Evolutionary conservation across 1,140 invertebrate genomes (phyloP).

Genomic region (Magallana ariakensis): DNA sequence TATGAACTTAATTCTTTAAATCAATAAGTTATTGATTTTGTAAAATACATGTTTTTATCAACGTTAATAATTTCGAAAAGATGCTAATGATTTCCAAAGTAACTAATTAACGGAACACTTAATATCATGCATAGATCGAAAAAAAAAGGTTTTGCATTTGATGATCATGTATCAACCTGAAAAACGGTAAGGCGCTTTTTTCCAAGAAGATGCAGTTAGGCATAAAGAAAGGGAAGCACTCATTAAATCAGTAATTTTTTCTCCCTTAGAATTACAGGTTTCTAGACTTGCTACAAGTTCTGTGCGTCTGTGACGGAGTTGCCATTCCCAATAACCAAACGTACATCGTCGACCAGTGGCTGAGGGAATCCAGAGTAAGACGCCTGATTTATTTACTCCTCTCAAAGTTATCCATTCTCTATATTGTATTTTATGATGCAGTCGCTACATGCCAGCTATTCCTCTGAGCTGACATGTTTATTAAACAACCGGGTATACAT

Average conservation of each 20-base stretch:
- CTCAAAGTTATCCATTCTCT: no score
- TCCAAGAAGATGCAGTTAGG: no score
- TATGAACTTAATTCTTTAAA: conserved; percentile 49
- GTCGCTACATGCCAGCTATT: not conserved
- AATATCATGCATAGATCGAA: no score
- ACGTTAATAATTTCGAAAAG: no score
- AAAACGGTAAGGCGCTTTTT: no score
- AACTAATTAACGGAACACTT: not conserved
- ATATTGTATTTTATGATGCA: no score
- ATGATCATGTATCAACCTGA: no score
- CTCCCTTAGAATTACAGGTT: conserved; percentile 77
- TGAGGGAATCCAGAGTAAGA: conserved; percentile 54
- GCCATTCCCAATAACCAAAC: conserved; percentile 79
- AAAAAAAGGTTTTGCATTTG: no score
- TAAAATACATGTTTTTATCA: no score
- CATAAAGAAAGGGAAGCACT: no score
- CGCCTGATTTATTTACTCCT: not conserved
- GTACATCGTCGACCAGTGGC: conserved; percentile 78
- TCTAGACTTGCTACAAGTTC: conserved; percentile 77
- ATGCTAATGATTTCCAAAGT: no score
- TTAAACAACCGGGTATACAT: not conserved
- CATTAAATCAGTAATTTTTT: not conserved
- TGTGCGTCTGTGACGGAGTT: conserved; percentile 79
- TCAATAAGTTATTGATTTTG: no score
- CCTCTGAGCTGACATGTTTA: conserved; percentile 6